A percentile compares a stretch with the other conserved stretches of the same genome.
Conservation (phyloP, 1,140 invertebrate genomes). For the Dendroctonus valens region DNA sequence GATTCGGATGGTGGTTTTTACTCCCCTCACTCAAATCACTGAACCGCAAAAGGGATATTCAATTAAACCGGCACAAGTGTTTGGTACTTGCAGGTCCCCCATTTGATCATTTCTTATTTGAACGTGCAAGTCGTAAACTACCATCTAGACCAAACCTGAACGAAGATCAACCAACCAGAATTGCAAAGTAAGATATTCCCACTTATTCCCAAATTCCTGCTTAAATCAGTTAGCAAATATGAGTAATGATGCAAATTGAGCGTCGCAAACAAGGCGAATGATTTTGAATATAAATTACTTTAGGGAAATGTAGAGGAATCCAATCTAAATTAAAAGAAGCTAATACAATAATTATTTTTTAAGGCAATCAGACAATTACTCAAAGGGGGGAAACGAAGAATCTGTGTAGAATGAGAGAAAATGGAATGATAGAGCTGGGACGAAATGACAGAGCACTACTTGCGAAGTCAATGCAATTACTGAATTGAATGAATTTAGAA, state of each 20-base stretch:
- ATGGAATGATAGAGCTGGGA: slow-evolving; percentile 29
- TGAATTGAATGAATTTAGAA: slow-evolving; percentile 43
- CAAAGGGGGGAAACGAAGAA: slow-evolving; percentile 23
- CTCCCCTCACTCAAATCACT: slow-evolving; percentile 15
- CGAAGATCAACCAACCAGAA: too few relatives aligned
- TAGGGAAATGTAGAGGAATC: slow-evolving; percentile 19
- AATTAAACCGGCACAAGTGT: slow-evolving; percentile 6
- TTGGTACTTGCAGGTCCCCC: not conserved
- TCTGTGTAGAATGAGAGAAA: slow-evolving; percentile 22
- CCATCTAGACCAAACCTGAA: too few relatives aligned
- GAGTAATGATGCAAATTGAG: slow-evolving; percentile 15
- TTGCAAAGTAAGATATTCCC: too few relatives aligned
- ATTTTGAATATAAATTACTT: slow-evolving; percentile 25
- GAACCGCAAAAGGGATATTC: slow-evolving; percentile 15
- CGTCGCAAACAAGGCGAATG: slow-evolving; percentile 3
- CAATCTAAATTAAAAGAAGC: slow-evolving; percentile 32
- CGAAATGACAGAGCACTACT: slow-evolving; percentile 37
- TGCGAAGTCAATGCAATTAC: slow-evolving; percentile 41
- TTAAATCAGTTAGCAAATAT: slow-evolving; percentile 11
- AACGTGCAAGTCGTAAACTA: too few relatives aligned
- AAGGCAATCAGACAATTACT: slow-evolving; percentile 35
- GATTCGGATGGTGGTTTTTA: slow-evolving; percentile 7
- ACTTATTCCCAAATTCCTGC: not conserved
- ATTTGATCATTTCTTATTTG: too few relatives aligned
- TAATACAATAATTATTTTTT: slow-evolving; percentile 36